These are phyloP conservation scores for Carollia perspicillata DNA, from an alignment of 2,113 vertebrate species.

Conservation along the genomic window DNA sequence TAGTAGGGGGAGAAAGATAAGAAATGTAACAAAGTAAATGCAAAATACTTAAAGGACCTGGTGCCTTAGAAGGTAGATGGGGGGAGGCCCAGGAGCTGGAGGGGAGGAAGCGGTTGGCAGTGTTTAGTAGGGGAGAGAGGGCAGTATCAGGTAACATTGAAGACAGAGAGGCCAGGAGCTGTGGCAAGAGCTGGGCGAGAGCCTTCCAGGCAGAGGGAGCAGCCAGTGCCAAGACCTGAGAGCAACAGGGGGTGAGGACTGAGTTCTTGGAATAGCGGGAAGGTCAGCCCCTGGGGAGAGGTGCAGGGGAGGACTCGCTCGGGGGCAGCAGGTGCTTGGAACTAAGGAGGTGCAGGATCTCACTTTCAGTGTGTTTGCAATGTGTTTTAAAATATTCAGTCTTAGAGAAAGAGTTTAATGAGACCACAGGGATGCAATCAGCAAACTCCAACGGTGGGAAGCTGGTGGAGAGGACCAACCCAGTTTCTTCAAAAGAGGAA, in stretches of 20 bases:
- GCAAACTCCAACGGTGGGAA: fast-evolving
- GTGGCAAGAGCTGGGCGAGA: neutral
- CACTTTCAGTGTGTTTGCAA: neutral
- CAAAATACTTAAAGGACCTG: neutral
- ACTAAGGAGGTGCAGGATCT: neutral
- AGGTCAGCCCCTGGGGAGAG: neutral
- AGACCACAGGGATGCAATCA: neutral
- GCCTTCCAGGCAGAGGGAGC: neutral
- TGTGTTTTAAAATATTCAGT: neutral
- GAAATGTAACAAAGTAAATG: neutral
- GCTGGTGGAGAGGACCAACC: neutral
- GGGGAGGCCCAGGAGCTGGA: neutral
- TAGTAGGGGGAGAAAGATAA: neutral
- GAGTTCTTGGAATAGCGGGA: neutral
- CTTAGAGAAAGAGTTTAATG: neutral
- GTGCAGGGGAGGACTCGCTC: fast-evolving
- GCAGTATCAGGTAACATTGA: no score
- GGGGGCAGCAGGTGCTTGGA: neutral
- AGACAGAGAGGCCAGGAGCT: neutral
- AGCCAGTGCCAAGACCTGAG: neutral
- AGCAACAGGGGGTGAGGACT: neutral
- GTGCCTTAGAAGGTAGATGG: neutral
- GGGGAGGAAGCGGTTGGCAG: neutral
- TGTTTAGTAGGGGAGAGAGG: no score
- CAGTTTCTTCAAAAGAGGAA: neutral